phyloP scores from a whole-genome alignment of 2,113 vertebrate species.

The Chionodraco myersi region DNA sequence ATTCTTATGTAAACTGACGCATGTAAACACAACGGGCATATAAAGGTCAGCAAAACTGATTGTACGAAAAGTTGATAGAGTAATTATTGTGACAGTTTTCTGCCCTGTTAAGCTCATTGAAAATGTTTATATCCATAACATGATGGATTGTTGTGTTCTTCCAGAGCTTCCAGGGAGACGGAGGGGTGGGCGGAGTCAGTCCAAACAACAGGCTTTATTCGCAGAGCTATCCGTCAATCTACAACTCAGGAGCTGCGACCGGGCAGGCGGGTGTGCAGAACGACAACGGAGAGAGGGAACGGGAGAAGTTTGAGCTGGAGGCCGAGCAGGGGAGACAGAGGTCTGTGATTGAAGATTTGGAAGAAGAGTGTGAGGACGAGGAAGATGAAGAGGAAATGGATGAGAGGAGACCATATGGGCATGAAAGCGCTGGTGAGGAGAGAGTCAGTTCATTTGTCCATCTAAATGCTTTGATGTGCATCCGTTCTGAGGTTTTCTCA shows the following conservation, averaged over 20 bases:
- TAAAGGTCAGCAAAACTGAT: too few relatives aligned
- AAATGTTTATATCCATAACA: not conserved
- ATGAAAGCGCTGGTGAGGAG: slow-evolving; percentile 81
- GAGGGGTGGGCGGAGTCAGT: slow-evolving; percentile 69
- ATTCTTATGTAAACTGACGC: too few relatives aligned
- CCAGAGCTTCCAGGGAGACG: slow-evolving; percentile 72
- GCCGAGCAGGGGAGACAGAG: slow-evolving; percentile 68
- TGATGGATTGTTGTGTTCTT: slow-evolving; percentile 3
- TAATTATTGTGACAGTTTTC: too few relatives aligned
- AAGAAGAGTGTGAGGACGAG: slow-evolving; percentile 80
- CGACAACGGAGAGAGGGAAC: slow-evolving; percentile 68
- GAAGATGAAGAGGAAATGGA: slow-evolving; percentile 84
- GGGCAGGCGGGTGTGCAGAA: slow-evolving; percentile 65
- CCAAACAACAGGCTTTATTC: slow-evolving; percentile 81
- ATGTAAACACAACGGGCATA: too few relatives aligned
- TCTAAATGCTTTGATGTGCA: not conserved
- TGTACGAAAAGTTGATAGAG: too few relatives aligned
- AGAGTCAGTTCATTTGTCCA: accelerated
- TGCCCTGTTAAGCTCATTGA: not conserved
- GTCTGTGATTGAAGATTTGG: slow-evolving; percentile 77
- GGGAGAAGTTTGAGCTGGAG: slow-evolving; percentile 65
- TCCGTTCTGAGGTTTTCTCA: not conserved
- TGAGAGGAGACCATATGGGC: slow-evolving; percentile 78
- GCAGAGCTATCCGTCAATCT: slow-evolving; percentile 88
- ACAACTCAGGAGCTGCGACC: slow-evolving; percentile 65